These are phyloP conservation scores for Dendrocincla tyrannina DNA, from an alignment of 2,797 vertebrate species.

Conservation along the genomic window DNA sequence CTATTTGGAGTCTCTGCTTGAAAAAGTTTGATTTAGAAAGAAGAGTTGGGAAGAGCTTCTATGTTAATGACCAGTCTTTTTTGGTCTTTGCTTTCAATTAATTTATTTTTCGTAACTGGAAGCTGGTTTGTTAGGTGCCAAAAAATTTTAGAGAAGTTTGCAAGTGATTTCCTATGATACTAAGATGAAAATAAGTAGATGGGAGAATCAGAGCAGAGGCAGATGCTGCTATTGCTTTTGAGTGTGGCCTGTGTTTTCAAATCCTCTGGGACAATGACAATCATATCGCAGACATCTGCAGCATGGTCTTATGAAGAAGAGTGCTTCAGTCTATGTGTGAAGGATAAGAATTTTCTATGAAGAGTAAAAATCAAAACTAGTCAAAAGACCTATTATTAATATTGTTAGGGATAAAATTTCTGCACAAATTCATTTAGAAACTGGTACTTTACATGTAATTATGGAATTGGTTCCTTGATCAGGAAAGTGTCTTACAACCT, in stretches of 20 bases:
- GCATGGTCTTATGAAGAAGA: neutral
- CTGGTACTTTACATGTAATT: neutral
- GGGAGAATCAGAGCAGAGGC: neutral
- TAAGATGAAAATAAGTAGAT: neutral
- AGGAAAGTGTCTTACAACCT: neutral
- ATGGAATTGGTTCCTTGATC: neutral
- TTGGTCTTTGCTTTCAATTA: neutral
- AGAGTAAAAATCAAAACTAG: neutral
- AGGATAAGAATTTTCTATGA: neutral
- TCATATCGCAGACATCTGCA: neutral
- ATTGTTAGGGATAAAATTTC: neutral
- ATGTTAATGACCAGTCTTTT: neutral
- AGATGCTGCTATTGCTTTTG: neutral
- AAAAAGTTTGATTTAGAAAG: neutral
- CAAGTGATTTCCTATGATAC: neutral
- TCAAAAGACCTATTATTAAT: neutral
- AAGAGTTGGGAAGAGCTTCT: neutral
- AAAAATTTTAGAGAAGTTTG: neutral
- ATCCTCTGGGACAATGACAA: neutral
- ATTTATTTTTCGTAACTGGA: neutral
- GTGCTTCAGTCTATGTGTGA: neutral
- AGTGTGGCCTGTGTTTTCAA: neutral
- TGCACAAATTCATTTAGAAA: neutral
- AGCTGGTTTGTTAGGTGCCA: neutral
- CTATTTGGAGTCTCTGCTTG: neutral